phyloP scores from a whole-genome alignment of 2,113 vertebrate species.

The Rhombomys opimus region DNA sequence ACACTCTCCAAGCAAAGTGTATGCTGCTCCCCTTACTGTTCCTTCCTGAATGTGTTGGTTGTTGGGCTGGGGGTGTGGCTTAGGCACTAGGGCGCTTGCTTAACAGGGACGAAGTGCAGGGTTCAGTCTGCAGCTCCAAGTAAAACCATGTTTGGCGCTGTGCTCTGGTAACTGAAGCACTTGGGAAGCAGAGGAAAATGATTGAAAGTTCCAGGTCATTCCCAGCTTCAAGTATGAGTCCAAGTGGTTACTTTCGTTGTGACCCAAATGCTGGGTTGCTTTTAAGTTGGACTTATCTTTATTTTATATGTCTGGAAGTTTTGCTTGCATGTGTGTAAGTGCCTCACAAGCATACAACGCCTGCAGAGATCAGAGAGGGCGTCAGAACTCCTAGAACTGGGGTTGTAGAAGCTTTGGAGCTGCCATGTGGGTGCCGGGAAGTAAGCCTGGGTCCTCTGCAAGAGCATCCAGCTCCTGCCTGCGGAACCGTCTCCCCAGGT shows the following conservation, averaged over 20 bases:
- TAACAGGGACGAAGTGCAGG: too few relatives aligned
- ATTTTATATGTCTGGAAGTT: background rate
- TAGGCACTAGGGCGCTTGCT: too few relatives aligned
- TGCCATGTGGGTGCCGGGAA: background rate
- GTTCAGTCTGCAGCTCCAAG: background rate
- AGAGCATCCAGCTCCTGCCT: background rate
- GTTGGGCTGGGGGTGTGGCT: background rate
- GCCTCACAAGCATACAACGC: background rate
- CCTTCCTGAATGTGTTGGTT: background rate
- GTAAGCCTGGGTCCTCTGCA: too few relatives aligned
- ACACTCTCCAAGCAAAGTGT: conserved; percentile 42
- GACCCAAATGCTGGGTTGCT: conserved; percentile 2
- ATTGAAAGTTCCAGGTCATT: too few relatives aligned
- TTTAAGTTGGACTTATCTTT: conserved; percentile 37
- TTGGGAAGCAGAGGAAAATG: too few relatives aligned
- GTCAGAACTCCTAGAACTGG: background rate
- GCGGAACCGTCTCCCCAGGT: background rate
- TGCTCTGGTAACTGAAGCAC: too few relatives aligned
- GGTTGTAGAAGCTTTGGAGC: background rate
- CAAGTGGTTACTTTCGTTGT: conserved; percentile 10
- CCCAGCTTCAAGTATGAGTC: background rate
- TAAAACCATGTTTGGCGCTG: background rate
- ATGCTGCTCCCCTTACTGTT: background rate
- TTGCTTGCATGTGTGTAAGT: background rate
- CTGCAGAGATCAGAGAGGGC: background rate